Evolutionary conservation across 1,140 invertebrate species (phyloP).

Genomic region (Lasioglossum albipes): DNA sequence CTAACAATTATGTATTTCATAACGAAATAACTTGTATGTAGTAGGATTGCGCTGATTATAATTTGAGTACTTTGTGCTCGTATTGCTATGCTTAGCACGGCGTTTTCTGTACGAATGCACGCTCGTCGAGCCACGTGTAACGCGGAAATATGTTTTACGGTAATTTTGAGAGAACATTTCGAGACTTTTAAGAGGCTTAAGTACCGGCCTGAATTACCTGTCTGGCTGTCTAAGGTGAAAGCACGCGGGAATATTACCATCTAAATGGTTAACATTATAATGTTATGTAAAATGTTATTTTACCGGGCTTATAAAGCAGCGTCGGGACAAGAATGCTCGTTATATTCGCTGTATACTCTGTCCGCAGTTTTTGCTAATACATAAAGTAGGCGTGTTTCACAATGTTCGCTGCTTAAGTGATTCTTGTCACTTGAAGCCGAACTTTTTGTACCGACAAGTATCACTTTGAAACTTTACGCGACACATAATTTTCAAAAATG

Average conservation of each 20-base stretch:
- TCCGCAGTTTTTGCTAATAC: neutral
- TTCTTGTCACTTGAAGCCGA: neutral
- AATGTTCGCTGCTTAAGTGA: neutral
- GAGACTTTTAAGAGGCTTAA: slow-evolving; percentile 20
- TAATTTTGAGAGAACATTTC: slow-evolving; percentile 24
- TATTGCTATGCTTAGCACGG: neutral
- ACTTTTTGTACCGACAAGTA: neutral
- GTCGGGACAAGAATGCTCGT: neutral
- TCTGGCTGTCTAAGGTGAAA: neutral
- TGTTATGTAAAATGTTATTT: slow-evolving; percentile 35
- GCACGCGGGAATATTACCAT: slow-evolving; percentile 1
- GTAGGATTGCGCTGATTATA: neutral
- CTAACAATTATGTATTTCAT: too few relatives aligned
- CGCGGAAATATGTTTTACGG: slow-evolving; percentile 14
- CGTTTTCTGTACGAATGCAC: neutral
- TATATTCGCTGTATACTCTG: neutral
- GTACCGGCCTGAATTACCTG: neutral
- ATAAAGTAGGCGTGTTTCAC: neutral
- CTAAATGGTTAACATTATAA: slow-evolving; percentile 16
- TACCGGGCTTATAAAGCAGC: neutral
- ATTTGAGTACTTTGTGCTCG: neutral
- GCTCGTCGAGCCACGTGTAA: slow-evolving; percentile 3
- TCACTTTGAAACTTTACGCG: neutral
- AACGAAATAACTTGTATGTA: neutral
- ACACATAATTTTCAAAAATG: neutral